These are phyloP conservation scores for Lepisosteus osseus DNA, from an alignment of 2,113 vertebrate genomes.

Conservation along the genomic window DNA sequence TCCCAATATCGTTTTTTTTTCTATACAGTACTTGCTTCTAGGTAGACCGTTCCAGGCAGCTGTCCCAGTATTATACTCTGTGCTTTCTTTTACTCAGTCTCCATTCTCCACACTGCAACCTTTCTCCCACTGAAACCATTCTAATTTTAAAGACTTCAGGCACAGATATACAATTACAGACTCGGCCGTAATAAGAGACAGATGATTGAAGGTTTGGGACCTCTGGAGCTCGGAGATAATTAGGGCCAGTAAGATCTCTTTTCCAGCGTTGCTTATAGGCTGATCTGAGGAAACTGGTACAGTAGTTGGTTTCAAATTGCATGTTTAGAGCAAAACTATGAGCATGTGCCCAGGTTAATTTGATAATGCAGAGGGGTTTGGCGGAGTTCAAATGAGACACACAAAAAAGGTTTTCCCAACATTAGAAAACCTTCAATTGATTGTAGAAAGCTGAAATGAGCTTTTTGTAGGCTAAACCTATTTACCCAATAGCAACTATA, in stretches of 20 bases:
- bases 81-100: too few relatives aligned
- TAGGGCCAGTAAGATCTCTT: background rate
- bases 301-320: background rate
- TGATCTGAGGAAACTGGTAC: slow-evolving; percentile 1
- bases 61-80: too few relatives aligned
- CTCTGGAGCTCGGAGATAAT: background rate
- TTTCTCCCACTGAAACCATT: background rate
- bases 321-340: background rate
- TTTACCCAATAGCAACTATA: too few relatives aligned
- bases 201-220: background rate
- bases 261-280: background rate
- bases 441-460: too few relatives aligned
- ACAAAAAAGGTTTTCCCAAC: background rate
- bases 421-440: too few relatives aligned
- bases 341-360: background rate
- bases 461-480: too few relatives aligned
- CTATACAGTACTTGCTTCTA: too few relatives aligned
- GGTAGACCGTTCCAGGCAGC: too few relatives aligned
- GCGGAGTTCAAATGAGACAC: background rate
- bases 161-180: background rate
- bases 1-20: too few relatives aligned
- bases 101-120: background rate
- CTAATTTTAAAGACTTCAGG: background rate
- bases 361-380: background rate
- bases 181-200: slow-evolving; percentile 1